Percentiles rank a stretch among this genome's conserved stretches.
Evolutionary conservation across 2,888 invertebrate genomes (phyloP).

Genomic region (Dryocosmus kuriphilus): DNA sequence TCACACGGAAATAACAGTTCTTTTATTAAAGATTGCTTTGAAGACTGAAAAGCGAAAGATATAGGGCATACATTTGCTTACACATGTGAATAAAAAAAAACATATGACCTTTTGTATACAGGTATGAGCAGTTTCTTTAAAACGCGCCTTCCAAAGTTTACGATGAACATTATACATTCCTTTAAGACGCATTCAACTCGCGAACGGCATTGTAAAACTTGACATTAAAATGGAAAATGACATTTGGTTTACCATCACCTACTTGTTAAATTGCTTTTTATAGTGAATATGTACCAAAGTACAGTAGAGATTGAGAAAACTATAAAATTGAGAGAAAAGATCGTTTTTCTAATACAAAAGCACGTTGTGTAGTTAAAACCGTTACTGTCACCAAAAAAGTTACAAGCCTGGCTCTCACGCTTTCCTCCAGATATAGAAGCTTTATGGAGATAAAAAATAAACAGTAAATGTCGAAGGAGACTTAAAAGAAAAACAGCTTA

Average conservation of each 20-base stretch:
- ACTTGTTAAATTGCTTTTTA: conserved; percentile 7
- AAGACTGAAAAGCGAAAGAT: too few species aligned
- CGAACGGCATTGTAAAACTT: not conserved
- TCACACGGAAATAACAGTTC: too few species aligned
- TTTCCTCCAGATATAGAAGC: not conserved
- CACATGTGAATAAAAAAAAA: too few species aligned
- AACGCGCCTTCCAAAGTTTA: not conserved
- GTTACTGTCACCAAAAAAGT: not conserved
- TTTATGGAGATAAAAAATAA: not conserved
- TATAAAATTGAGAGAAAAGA: not conserved
- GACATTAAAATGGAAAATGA: not conserved
- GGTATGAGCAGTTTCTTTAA: not conserved
- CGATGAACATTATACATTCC: not conserved
- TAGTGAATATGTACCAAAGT: not conserved
- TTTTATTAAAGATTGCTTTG: too few species aligned
- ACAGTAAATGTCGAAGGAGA: not conserved
- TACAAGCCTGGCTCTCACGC: not conserved
- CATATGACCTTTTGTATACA: not conserved
- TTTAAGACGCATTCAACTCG: not conserved
- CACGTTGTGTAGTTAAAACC: not conserved
- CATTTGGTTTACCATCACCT: conserved; percentile 21
- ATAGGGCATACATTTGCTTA: too few species aligned
- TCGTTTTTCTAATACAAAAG: not conserved
- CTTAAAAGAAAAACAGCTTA: not conserved
- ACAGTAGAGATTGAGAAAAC: conserved; percentile 8